Evolutionary conservation across 2,113 vertebrate species (phyloP).

Genomic region (Struthio camelus): DNA sequence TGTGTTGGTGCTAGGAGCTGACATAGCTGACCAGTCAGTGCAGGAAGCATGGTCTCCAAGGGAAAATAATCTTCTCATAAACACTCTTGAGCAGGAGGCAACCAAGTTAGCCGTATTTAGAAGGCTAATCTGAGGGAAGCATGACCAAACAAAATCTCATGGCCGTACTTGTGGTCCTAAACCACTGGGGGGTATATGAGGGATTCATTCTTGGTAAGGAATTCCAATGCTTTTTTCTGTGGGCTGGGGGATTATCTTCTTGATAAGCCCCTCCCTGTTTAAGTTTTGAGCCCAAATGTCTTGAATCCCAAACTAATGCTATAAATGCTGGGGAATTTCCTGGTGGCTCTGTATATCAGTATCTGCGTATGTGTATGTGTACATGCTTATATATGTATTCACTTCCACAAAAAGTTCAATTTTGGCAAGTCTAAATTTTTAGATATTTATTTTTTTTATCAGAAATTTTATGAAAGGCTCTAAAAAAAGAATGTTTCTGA

Average conservation of each 20-base stretch:
- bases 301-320: not conserved
- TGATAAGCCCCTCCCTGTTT: not conserved
- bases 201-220: not conserved
- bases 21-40: not conserved
- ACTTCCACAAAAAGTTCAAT: not conserved
- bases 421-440: not conserved
- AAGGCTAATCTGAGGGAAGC: not conserved
- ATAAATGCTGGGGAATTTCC: not conserved
- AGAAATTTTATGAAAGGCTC: not conserved
- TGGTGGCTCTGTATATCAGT: not conserved
- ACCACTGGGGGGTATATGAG: not conserved
- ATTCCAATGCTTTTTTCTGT: not conserved
- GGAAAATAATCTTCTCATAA: slow-evolving; percentile 54
- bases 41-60: not conserved
- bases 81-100: slow-evolving; percentile 18
- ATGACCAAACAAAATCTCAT: not conserved
- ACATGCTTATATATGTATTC: not conserved
- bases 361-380: not conserved
- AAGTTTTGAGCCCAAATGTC: not conserved
- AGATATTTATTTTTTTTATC: not conserved
- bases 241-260: not conserved
- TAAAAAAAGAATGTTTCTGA: not conserved
- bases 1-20: slow-evolving; percentile 17
- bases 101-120: slow-evolving; percentile 3
- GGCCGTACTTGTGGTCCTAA: not conserved